Conservation (phyloP, 2,113 vertebrate species). For the Urocynchramus pylzowi region DNA sequence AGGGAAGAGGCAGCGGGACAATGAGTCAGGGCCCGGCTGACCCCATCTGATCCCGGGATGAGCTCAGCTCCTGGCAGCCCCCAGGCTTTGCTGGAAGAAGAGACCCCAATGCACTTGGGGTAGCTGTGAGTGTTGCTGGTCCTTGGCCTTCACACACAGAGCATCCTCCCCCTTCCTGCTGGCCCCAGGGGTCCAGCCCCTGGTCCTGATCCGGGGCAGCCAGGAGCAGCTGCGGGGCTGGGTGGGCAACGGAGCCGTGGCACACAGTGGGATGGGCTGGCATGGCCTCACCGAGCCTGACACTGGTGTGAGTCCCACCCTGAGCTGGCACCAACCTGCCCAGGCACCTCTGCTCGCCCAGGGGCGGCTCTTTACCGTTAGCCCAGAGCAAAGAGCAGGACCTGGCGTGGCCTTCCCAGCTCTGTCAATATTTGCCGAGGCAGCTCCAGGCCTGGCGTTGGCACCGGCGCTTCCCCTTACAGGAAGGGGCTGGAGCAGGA, state of each 20-base stretch:
- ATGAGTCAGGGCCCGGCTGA: background rate
- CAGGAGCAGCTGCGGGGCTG: background rate
- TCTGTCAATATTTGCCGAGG: slow-evolving; percentile 43
- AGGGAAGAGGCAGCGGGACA: fast-evolving
- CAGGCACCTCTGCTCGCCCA: background rate
- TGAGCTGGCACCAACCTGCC: background rate
- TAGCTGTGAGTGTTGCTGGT: fast-evolving
- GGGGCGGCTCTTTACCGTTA: slow-evolving; percentile 35
- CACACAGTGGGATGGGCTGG: background rate
- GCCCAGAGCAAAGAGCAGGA: slow-evolving; percentile 42
- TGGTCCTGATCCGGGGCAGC: fast-evolving
- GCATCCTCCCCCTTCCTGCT: background rate
- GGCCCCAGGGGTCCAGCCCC: background rate
- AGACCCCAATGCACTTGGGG: fast-evolving
- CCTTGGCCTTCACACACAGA: fast-evolving
- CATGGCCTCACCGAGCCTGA: background rate
- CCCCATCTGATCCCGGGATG: background rate
- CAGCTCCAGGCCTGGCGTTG: background rate
- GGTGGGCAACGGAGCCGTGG: background rate
- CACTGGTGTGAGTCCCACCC: background rate
- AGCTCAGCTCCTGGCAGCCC: background rate
- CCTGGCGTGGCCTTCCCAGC: background rate
- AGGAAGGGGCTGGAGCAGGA: slow-evolving; percentile 26
- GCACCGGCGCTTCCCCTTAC: background rate
- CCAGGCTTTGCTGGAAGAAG: background rate